phyloP scores from a whole-genome alignment of 2,888 invertebrate genomes.

The Sarcophaga variegata region DNA sequence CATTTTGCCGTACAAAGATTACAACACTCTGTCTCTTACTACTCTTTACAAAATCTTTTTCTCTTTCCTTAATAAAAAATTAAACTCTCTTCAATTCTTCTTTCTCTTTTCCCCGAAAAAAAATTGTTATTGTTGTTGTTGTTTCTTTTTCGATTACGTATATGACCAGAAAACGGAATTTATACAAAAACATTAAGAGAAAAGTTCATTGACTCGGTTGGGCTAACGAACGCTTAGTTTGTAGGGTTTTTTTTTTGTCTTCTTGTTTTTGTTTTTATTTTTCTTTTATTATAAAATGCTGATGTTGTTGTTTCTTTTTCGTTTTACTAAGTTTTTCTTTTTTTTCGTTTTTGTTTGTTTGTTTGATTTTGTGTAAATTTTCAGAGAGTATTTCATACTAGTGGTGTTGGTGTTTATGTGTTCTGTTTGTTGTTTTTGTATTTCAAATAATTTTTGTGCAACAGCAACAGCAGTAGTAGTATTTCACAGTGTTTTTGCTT shows the following conservation, averaged over 20 bases:
- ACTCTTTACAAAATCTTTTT: neutral
- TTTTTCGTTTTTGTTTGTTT: conserved; percentile 40
- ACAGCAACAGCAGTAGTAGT: conserved; percentile 21
- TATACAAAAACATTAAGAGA: conserved; percentile 75
- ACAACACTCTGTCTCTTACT: too few species aligned
- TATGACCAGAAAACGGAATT: conserved; percentile 65
- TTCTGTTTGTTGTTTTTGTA: too few species aligned
- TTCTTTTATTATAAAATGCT: conserved; percentile 49
- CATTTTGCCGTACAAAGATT: neutral
- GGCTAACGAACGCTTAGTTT: conserved; percentile 67
- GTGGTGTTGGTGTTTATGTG: too few species aligned
- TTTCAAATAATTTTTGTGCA: conserved; percentile 1
- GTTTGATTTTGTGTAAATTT: conserved; percentile 41
- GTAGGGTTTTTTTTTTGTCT: conserved; percentile 54
- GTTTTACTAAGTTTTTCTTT: neutral
- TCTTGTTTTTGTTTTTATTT: conserved; percentile 21
- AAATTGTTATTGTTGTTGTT: neutral
- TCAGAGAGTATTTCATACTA: neutral
- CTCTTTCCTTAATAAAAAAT: neutral
- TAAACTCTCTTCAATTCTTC: conserved; percentile 1
- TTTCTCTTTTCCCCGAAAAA: too few species aligned
- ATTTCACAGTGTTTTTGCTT: conserved; percentile 54
- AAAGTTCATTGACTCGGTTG: conserved; percentile 75
- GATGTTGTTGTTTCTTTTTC: conserved; percentile 42
- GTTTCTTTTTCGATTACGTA: conserved; percentile 59